Conservation (phyloP, 92 coral and sea anemone genomes). For the Porites cylindrica region DNA sequence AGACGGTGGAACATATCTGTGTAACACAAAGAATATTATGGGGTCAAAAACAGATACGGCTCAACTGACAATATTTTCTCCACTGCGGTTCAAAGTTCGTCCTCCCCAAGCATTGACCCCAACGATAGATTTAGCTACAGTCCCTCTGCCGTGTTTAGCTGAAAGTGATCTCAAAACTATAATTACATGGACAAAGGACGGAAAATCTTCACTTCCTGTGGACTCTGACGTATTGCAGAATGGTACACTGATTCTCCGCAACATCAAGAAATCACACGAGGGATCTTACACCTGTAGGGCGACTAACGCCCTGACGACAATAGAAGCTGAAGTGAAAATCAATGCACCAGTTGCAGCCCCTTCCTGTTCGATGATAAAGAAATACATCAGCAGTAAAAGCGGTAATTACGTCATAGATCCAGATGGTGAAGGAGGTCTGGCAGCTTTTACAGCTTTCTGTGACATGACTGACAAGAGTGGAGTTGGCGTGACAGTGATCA, state of each 20-base stretch:
- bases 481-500: no score
- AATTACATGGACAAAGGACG: conserved; percentile 36
- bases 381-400: not conserved
- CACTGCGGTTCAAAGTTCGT: no score
- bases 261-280: conserved; percentile 6
- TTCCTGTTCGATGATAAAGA: not conserved
- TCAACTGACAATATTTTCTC: no score
- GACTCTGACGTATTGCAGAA: not conserved
- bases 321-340: not conserved
- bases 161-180: conserved; percentile 20
- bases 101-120: not conserved
- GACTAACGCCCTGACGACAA: not conserved
- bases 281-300: conserved; percentile 26
- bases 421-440: conserved; percentile 13
- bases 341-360: not conserved
- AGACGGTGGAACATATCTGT: no score
- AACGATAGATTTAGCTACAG: no score
- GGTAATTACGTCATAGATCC: conserved; percentile 41
- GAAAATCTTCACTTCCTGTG: not conserved
- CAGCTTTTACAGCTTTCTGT: not conserved
- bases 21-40: no score
- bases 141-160: conserved; percentile 16
- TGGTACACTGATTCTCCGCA: not conserved
- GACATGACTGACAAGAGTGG: no score
- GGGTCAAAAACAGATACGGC: no score